Evolutionary conservation across 35 echinoderm and acorn worm species (phyloP), one percentile per base, ranked within the genome.

Genomic region (Apostichopus parvimensis): DNA sequence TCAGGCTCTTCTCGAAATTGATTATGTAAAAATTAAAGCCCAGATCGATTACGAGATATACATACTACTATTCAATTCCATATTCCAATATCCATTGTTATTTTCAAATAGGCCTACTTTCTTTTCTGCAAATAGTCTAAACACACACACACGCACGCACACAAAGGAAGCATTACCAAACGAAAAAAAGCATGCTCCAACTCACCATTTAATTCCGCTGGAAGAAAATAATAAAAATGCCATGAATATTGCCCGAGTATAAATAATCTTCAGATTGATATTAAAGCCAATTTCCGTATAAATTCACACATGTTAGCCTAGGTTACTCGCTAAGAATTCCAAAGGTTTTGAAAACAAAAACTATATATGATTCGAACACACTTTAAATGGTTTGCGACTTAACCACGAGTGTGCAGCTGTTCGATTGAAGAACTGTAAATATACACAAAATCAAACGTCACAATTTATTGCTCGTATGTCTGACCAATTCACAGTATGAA

Each of bases 301-400:
- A 75, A 75, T 75, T 75, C 71, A 75, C 71, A 75, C 15, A 75
- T 75, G n/a, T 75, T 75, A 75, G 71, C 71, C 58, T 61, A 61
- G 58, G 12, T 61, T 61, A 61, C 58, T 75, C 71, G 15, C 71
- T 75, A 75, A 75, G n/a, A 75, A 75, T 18, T 75, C 71, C 71
- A 75, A 20, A 7, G 12, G 71, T 18, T 75, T 75, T 22, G 14
- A 61, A 75, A 18, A n/a, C 13, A 45, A 45, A 18, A 68, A 68
- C 11, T 15, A 22, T n/a, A 22, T n/a, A 75, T 7, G 7, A 75
- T 75, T 75, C 71, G n/a, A 75, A 13, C n/a, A 75, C 71, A 18
- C 2, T 61, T 61, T 75, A 75, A 75, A 18, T 22, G 14, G 71
- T 75, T n/a, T 75, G 18, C 71, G 17, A 18, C 71, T 18, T 75